Evolutionary conservation across 2,113 vertebrate species (phyloP).

Genomic region (Labeo catla): DNA sequence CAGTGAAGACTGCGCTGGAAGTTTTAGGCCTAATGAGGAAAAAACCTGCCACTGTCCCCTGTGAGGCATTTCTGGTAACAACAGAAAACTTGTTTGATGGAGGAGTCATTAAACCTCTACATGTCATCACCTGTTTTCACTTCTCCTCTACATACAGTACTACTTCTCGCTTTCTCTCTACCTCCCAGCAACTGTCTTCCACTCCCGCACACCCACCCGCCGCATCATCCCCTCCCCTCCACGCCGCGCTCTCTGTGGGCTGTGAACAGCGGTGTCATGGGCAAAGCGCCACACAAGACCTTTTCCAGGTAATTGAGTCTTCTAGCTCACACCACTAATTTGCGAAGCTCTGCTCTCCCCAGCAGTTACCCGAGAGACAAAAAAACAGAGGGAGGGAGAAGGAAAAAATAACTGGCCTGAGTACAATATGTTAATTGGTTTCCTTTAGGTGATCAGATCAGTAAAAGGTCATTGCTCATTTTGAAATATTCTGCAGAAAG

Average conservation of each 20-base stretch:
- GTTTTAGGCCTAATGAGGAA: slow-evolving; percentile 47
- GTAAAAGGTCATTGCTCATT: slow-evolving; percentile 69
- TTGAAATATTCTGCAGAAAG: slow-evolving; percentile 63
- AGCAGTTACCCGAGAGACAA: slow-evolving; percentile 71
- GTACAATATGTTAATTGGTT: slow-evolving; percentile 78
- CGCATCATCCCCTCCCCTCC: background rate
- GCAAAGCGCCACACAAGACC: slow-evolving; percentile 60
- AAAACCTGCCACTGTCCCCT: slow-evolving; percentile 31
- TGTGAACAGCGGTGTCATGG: slow-evolving; percentile 31
- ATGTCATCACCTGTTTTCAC: slow-evolving; percentile 40
- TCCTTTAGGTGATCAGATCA: slow-evolving; percentile 67
- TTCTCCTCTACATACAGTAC: slow-evolving; percentile 26
- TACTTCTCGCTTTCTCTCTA: slow-evolving; percentile 19
- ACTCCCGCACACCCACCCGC: slow-evolving; percentile 18
- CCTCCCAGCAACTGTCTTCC: slow-evolving; percentile 30
- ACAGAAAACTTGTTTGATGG: slow-evolving; percentile 41
- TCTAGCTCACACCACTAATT: slow-evolving; percentile 76
- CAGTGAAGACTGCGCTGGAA: slow-evolving; percentile 52
- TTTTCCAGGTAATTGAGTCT: slow-evolving; percentile 80
- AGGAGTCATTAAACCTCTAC: slow-evolving; percentile 38
- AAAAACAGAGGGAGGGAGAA: slow-evolving; percentile 44
- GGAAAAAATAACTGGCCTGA: slow-evolving; percentile 67
- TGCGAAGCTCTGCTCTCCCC: slow-evolving; percentile 68
- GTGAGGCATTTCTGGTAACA: slow-evolving; percentile 39
- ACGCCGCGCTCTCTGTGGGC: background rate